Conservation (phyloP, 1,140 invertebrate genomes). For the Drosophila ohnishii region DNA sequence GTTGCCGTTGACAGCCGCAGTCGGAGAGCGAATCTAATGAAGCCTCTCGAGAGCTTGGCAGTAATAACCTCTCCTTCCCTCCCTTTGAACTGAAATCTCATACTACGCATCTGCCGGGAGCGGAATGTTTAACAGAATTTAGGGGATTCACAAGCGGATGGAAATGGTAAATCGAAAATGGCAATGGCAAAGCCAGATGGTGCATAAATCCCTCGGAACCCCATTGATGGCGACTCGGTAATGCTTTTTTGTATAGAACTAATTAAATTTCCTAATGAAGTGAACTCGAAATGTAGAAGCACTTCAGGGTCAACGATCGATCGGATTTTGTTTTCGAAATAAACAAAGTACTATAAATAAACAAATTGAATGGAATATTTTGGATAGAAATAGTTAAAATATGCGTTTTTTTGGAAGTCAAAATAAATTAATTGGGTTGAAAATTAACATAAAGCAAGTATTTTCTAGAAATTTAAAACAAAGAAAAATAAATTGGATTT, state of each 20-base stretch:
- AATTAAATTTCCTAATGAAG: conserved; percentile 25
- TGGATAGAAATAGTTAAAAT: background rate
- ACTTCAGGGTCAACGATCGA: conserved; percentile 17
- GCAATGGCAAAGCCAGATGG: conserved; percentile 23
- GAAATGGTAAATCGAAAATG: conserved; percentile 17
- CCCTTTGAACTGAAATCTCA: conserved; percentile 28
- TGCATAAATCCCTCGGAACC: conserved; percentile 14
- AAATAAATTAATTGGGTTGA: background rate
- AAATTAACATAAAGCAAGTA: background rate
- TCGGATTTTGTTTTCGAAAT: conserved; percentile 7
- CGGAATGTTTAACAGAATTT: conserved; percentile 24
- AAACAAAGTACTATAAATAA: conserved; percentile 6
- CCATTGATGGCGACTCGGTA: background rate
- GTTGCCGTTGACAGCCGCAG: conserved; percentile 43
- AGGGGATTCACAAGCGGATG: conserved; percentile 16
- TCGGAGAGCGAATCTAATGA: conserved; percentile 51
- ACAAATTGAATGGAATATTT: background rate
- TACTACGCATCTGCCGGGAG: conserved; percentile 9
- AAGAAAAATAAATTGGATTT: background rate
- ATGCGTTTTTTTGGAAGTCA: too few species aligned
- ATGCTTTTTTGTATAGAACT: background rate
- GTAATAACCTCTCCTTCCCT: background rate
- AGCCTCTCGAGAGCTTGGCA: conserved; percentile 43
- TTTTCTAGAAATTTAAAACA: background rate
- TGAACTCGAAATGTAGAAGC: conserved; percentile 5